Conservation (phyloP, 2,888 invertebrate species). For the Belgica antarctica region DNA sequence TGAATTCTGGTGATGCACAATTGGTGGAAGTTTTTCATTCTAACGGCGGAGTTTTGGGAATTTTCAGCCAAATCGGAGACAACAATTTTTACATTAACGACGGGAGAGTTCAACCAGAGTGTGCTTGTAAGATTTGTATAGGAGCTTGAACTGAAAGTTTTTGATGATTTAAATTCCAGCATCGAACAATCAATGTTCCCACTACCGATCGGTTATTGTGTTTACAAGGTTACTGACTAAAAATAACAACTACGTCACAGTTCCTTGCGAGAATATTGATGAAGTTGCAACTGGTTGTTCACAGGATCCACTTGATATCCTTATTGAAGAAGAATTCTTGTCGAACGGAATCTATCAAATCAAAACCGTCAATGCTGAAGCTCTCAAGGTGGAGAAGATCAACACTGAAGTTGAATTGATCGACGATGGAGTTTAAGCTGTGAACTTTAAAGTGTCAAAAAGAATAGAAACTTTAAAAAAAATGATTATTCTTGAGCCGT, state of each 20-base stretch:
- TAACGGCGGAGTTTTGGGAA: conserved; percentile 33
- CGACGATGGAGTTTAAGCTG: too few species aligned
- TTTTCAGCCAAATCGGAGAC: conserved; percentile 28
- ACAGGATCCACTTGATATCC: conserved; percentile 29
- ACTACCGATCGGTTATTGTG: conserved; percentile 24
- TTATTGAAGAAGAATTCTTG: conserved; percentile 10
- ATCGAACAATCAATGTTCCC: conserved; percentile 14
- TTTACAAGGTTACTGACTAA: background rate
- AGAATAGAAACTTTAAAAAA: too few species aligned
- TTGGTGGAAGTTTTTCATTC: conserved; percentile 41
- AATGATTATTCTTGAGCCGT: too few species aligned
- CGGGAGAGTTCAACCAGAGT: conserved; percentile 26
- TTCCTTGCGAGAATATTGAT: conserved; percentile 26
- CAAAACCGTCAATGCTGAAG: conserved; percentile 22
- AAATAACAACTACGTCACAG: conserved; percentile 9
- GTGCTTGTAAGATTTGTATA: background rate
- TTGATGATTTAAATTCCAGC: background rate
- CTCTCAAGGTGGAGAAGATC: too few species aligned
- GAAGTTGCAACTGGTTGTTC: conserved; percentile 24
- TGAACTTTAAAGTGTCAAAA: background rate
- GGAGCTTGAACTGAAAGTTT: background rate
- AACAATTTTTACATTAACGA: conserved; percentile 28
- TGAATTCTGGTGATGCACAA: conserved; percentile 27
- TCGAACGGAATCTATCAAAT: conserved; percentile 40
- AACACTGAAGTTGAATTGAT: conserved; percentile 16